Evolutionary conservation across 2,797 vertebrate species (phyloP).

Genomic region (Euthynnus affinis): DNA sequence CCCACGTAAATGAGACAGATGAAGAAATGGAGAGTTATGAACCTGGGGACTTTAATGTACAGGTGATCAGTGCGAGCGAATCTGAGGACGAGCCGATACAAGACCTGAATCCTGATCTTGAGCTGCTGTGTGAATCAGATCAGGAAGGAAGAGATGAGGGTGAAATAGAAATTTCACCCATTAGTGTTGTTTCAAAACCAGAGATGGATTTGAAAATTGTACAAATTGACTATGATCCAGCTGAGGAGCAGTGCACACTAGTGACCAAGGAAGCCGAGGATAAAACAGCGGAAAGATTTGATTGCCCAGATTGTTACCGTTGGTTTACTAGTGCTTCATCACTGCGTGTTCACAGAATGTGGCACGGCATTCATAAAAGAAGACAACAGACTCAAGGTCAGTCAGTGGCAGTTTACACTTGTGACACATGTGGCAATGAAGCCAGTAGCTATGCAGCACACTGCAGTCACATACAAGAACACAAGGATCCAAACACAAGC

Average conservation of each 20-base stretch:
- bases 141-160: conserved; percentile 77
- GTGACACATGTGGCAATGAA: conserved; percentile 76
- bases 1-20: conserved; percentile 41
- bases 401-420: conserved; percentile 64
- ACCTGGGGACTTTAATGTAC: conserved; percentile 80
- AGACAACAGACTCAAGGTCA: conserved; percentile 74
- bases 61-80: conserved; percentile 82
- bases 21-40: conserved; percentile 76
- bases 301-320: conserved; percentile 84
- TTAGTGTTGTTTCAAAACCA: conserved; percentile 61
- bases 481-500: conserved; percentile 60
- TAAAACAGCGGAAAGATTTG: conserved; percentile 64
- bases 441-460: conserved; percentile 66
- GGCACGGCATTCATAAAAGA: conserved; percentile 80
- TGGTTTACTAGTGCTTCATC: conserved; percentile 82
- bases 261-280: conserved; percentile 5
- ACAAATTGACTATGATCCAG: conserved; percentile 80
- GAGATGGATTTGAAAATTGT: conserved; percentile 85
- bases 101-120: conserved; percentile 80
- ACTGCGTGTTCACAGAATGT: conserved; percentile 84
- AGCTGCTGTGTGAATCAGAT: conserved; percentile 85
- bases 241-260: conserved; percentile 44
- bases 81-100: conserved; percentile 74
- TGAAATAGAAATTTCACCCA: conserved; percentile 31
- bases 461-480: conserved; percentile 71